These are phyloP conservation scores for Poeciliopsis prolifica DNA, from an alignment of 2,113 vertebrate species.

Conservation along the genomic window DNA sequence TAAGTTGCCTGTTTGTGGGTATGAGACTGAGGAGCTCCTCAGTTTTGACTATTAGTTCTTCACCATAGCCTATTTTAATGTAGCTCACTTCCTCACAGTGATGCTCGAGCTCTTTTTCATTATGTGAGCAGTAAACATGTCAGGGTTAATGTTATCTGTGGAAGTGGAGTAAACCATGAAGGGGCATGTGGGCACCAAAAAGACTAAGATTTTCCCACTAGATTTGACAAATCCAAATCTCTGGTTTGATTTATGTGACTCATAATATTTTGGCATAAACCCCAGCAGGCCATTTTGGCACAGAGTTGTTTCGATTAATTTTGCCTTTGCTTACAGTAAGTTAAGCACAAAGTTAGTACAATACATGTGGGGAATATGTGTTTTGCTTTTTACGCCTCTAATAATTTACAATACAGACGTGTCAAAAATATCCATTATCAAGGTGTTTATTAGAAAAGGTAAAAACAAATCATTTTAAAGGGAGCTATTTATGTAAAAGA, in stretches of 20 bases:
- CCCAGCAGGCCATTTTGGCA: neutral
- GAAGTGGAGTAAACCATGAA: neutral
- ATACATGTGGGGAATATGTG: neutral
- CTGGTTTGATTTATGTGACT: neutral
- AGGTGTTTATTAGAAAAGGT: neutral
- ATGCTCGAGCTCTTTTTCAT: no score
- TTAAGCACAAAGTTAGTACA: neutral
- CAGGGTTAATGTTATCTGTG: neutral
- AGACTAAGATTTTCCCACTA: neutral
- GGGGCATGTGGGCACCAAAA: neutral
- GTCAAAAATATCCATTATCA: neutral
- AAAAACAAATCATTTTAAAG: neutral
- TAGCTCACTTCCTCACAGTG: no score
- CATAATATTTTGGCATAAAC: neutral
- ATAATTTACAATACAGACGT: neutral
- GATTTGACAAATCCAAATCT: neutral
- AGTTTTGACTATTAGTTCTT: neutral
- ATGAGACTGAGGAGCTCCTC: neutral
- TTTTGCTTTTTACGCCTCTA: neutral
- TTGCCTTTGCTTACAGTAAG: neutral
- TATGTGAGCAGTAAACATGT: constrained; percentile 1
- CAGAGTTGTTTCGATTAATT: neutral
- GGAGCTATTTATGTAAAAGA: constrained; percentile 1
- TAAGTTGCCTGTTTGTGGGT: constrained; percentile 9
- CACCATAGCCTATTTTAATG: no score